phyloP scores from a whole-genome alignment of 2,888 invertebrate genomes.

The Phortica magna region DNA sequence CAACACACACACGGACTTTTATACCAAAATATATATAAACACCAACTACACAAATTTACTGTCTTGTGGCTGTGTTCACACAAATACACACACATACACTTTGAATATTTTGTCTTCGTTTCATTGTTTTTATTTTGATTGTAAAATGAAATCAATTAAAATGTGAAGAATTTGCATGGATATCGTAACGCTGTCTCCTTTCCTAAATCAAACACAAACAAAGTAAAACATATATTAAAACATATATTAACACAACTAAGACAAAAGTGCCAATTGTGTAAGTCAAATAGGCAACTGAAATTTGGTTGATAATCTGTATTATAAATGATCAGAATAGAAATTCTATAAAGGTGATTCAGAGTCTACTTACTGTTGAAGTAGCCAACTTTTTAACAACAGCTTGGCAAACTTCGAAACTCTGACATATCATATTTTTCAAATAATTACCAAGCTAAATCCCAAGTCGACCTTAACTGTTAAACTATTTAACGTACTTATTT shows the following conservation, averaged over 20 bases:
- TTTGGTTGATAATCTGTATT: too few species aligned
- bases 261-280: constrained; percentile 26
- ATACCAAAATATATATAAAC: not conserved
- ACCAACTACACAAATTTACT: not conserved
- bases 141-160: constrained; percentile 55
- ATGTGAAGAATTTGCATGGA: constrained; percentile 77
- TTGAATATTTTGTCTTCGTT: constrained; percentile 9
- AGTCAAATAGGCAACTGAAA: too few species aligned
- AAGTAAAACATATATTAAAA: constrained; percentile 37
- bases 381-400: too few species aligned
- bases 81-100: not conserved
- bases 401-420: too few species aligned
- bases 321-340: too few species aligned
- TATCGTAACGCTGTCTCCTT: constrained; percentile 73
- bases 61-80: constrained; percentile 15
- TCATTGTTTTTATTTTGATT: constrained; percentile 50
- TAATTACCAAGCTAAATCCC: too few species aligned
- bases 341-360: too few species aligned
- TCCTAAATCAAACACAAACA: constrained; percentile 49
- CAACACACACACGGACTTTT: not conserved
- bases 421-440: too few species aligned
- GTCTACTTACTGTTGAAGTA: too few species aligned
- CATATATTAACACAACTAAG: not conserved
- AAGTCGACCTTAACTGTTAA: too few species aligned
- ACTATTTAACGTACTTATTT: too few species aligned